Evolutionary conservation across 2,113 vertebrate species (phyloP).

Genomic region (Solea solea): DNA sequence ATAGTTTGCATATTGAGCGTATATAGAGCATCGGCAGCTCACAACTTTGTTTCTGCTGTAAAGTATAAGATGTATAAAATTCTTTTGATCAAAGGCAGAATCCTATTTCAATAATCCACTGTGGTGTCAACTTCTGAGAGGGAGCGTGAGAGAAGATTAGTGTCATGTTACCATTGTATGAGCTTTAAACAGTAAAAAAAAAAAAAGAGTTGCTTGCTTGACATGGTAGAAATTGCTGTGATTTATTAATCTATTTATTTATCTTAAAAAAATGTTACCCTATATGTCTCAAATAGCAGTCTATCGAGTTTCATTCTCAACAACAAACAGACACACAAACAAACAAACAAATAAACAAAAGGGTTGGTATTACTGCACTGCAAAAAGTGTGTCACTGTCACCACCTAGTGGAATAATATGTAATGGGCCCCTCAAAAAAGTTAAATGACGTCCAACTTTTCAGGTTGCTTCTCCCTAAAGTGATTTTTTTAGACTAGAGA

Average conservation of each 20-base stretch:
- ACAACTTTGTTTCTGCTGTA: slow-evolving; percentile 26
- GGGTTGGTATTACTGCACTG: neutral
- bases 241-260: neutral
- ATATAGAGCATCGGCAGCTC: neutral
- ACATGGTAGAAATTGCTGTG: neutral
- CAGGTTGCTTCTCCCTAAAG: no score
- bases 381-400: slow-evolving; percentile 31
- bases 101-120: slow-evolving; percentile 56
- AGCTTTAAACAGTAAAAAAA: slow-evolving; percentile 9
- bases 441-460: neutral
- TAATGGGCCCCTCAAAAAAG: neutral
- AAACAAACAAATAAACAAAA: neutral
- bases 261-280: neutral
- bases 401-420: slow-evolving; percentile 57
- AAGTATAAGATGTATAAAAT: slow-evolving; percentile 23
- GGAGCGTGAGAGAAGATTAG: slow-evolving; percentile 46
- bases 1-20: neutral
- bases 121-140: slow-evolving; percentile 41
- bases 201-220: neutral
- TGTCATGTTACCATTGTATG: slow-evolving; percentile 34
- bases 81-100: slow-evolving; percentile 51
- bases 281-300: neutral
- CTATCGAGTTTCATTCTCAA: neutral
- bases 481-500: no score
- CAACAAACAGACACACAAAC: neutral